phyloP scores from a whole-genome alignment of 2,797 vertebrate species.

The Bovichtus variegatus region DNA sequence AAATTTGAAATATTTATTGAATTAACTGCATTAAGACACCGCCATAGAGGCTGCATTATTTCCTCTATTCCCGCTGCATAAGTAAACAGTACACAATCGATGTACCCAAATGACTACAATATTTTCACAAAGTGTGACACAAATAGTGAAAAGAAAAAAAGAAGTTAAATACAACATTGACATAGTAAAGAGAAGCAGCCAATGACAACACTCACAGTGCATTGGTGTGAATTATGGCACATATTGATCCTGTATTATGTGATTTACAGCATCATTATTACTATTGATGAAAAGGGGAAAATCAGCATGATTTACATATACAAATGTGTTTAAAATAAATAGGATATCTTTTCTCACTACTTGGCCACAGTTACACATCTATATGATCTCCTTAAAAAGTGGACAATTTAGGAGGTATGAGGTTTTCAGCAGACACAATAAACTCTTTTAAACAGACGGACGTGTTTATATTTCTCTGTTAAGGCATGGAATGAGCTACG shows the following conservation, averaged over 20 bases:
- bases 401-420: slow-evolving; percentile 34
- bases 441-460: slow-evolving; percentile 13
- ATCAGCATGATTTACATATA: neutral
- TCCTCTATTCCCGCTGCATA: neutral
- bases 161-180: neutral
- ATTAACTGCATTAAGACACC: neutral
- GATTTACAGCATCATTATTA: neutral
- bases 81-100: neutral
- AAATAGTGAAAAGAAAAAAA: neutral
- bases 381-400: neutral
- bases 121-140: slow-evolving; percentile 6
- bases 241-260: slow-evolving; percentile 5
- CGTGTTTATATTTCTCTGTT: slow-evolving; percentile 29
- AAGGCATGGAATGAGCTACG: slow-evolving; percentile 67
- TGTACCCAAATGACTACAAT: neutral
- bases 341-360: neutral
- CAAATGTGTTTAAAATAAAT: neutral
- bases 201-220: slow-evolving; percentile 63
- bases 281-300: neutral
- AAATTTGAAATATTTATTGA: slow-evolving; percentile 2
- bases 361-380: neutral
- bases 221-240: slow-evolving; percentile 69
- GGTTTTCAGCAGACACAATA: slow-evolving; percentile 22
- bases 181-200: slow-evolving; percentile 20
- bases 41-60: neutral